phyloP scores from a whole-genome alignment of 2,797 vertebrate genomes.

The Micropoecilia bifurca region DNA sequence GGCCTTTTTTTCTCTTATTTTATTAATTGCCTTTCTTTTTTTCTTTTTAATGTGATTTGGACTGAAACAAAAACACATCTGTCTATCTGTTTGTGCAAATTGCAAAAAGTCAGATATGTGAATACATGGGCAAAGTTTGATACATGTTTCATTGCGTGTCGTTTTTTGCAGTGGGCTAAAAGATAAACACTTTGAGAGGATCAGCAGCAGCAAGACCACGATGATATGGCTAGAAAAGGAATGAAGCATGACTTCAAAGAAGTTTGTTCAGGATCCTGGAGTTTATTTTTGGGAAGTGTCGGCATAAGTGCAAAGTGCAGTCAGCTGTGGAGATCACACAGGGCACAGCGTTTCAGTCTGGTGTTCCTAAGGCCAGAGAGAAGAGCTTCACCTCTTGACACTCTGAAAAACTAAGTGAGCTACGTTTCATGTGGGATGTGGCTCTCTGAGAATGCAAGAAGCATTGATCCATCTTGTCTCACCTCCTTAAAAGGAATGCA shows the following conservation, averaged over 20 bases:
- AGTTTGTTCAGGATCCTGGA: constrained; percentile 45
- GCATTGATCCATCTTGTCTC: constrained; percentile 24
- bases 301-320: constrained; percentile 54
- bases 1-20: too few species aligned
- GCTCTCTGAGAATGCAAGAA: constrained; percentile 2
- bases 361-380: constrained; percentile 30
- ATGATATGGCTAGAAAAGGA: constrained; percentile 41
- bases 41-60: too few species aligned
- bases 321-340: constrained; percentile 38
- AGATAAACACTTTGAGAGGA: background rate
- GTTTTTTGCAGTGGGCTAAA: background rate
- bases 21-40: too few species aligned
- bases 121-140: too few species aligned
- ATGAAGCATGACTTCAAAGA: constrained; percentile 39
- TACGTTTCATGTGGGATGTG: background rate
- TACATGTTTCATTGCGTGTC: background rate
- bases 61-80: too few species aligned
- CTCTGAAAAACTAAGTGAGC: constrained; percentile 20
- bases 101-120: background rate
- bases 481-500: constrained; percentile 31
- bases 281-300: constrained; percentile 52
- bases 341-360: constrained; percentile 36
- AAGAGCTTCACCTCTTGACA: constrained; percentile 35
- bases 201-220: background rate
- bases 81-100: background rate